A percentile compares a stretch with the other conserved stretches of the same genome.
phyloP scores from a whole-genome alignment of 2,888 invertebrate genomes.

The Hyposoter didymator region DNA sequence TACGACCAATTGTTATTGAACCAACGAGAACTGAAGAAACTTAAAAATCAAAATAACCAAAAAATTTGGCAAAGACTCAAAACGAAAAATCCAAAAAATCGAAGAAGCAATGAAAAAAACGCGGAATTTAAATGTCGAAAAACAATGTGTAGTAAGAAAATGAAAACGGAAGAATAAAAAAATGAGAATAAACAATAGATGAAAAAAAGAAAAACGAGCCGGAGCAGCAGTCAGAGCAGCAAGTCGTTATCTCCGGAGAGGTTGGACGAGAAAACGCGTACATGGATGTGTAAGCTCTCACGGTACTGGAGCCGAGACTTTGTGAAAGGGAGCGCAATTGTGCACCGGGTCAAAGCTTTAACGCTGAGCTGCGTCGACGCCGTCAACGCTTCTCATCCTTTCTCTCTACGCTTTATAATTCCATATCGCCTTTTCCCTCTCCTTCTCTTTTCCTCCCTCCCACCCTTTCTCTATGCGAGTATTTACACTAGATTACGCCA shows the following conservation, averaged over 20 bases:
- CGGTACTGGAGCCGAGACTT: slow-evolving; percentile 45
- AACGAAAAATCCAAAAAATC: neutral
- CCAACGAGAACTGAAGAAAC: neutral
- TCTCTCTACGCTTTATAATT: slow-evolving; percentile 8
- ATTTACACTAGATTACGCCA: slow-evolving; percentile 63
- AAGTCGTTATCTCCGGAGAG: slow-evolving; percentile 62
- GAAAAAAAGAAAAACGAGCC: neutral
- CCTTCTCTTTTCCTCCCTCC: slow-evolving; percentile 16
- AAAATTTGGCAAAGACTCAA: neutral
- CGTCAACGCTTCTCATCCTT: slow-evolving; percentile 7
- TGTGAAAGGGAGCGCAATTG: slow-evolving; percentile 57
- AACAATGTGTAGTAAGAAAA: neutral
- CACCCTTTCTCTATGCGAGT: slow-evolving; percentile 21
- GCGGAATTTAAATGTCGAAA: neutral
- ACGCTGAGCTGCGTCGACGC: slow-evolving; percentile 60
- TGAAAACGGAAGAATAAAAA: neutral
- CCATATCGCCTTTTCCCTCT: neutral
- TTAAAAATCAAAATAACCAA: neutral
- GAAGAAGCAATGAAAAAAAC: neutral
- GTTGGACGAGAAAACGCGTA: slow-evolving; percentile 43
- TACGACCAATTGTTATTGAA: neutral
- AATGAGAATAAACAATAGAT: slow-evolving; percentile 23
- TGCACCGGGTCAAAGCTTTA: slow-evolving; percentile 61
- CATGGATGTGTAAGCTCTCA: slow-evolving; percentile 29
- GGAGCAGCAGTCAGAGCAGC: slow-evolving; percentile 52